These are phyloP conservation scores for Pogoniulus pusillus DNA, from an alignment of 2,797 vertebrate genomes.

Conservation along the genomic window DNA sequence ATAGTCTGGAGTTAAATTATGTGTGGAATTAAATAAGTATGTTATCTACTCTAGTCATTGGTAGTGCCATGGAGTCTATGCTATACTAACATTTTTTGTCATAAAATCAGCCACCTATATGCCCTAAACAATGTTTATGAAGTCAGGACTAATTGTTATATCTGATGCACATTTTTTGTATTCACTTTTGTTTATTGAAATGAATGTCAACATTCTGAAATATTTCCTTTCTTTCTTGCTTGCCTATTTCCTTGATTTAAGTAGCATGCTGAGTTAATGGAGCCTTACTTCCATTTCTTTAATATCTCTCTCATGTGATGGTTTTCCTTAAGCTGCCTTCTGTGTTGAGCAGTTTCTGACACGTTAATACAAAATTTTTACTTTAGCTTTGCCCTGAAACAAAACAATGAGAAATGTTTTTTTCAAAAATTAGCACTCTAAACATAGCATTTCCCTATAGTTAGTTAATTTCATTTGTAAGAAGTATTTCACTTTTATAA, in stretches of 20 bases:
- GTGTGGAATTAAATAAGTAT: too few species aligned
- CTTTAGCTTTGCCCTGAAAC: neutral
- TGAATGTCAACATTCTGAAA: neutral
- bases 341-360: neutral
- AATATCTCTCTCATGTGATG: neutral
- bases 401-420: neutral
- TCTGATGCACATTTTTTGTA: neutral
- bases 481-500: neutral
- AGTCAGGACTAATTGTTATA: neutral
- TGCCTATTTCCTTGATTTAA: neutral
- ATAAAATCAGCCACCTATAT: neutral
- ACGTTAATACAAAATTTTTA: accelerated
- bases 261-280: neutral
- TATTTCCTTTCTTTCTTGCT: neutral
- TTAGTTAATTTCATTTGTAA: neutral
- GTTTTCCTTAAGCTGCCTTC: neutral
- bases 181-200: neutral
- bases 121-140: neutral
- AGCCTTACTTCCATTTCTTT: neutral
- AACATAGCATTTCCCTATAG: too few species aligned
- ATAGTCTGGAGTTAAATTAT: neutral
- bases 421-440: neutral
- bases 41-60: neutral
- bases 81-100: neutral
- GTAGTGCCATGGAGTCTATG: neutral